These are phyloP conservation scores for Caenorhabditis sp. DNA, from an alignment of 2,888 invertebrate genomes.

Conservation along the genomic window DNA sequence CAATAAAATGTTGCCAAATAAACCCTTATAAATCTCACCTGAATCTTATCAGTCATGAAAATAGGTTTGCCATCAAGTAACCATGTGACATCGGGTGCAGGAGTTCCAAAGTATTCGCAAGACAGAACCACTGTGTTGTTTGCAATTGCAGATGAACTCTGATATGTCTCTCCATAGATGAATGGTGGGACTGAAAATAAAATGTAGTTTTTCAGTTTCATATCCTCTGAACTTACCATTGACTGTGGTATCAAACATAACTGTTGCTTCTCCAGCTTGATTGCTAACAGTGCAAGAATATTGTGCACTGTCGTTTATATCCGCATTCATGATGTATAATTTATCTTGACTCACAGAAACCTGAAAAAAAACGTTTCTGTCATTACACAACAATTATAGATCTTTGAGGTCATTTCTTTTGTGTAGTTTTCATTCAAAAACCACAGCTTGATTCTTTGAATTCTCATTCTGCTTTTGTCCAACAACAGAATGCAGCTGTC, in stretches of 20 bases:
- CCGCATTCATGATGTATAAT: conserved; percentile 59
- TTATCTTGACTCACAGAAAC: conserved; percentile 56
- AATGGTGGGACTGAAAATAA: conserved; percentile 75
- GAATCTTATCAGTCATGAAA: conserved; percentile 27
- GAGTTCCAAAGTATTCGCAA: conserved; percentile 67
- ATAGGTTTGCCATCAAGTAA: conserved; percentile 59
- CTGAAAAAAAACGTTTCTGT: conserved; percentile 27
- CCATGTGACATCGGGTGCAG: conserved; percentile 50
- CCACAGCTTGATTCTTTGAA: too few relatives aligned
- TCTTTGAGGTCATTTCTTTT: not conserved
- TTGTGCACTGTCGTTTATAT: conserved; percentile 75
- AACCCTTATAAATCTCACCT: conserved; percentile 19
- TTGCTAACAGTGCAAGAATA: conserved; percentile 78
- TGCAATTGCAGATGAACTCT: conserved; percentile 69
- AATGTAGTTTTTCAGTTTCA: too few relatives aligned
- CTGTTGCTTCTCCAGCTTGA: conserved; percentile 77
- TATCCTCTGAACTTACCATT: conserved; percentile 61
- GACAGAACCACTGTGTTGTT: conserved; percentile 72
- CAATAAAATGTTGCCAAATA: not conserved
- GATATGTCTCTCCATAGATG: conserved; percentile 62
- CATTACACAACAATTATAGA: not conserved
- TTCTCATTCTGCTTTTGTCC: too few relatives aligned
- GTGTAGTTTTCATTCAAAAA: not conserved
- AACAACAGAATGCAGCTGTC: not conserved
- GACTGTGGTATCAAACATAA: conserved; percentile 75